Conservation (phyloP, 2,113 vertebrate genomes). For the Corythoichthys intestinalis region DNA sequence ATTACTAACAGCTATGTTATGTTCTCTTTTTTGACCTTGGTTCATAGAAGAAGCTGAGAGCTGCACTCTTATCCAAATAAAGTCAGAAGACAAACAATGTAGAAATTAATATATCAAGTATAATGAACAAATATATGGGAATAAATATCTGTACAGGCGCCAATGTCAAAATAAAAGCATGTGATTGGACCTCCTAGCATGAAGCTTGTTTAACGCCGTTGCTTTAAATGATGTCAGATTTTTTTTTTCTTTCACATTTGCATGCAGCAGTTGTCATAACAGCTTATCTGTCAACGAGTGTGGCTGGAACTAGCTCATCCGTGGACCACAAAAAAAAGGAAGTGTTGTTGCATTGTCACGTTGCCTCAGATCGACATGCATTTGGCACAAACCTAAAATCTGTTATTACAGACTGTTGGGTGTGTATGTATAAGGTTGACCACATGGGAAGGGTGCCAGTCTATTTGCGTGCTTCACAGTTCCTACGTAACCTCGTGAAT, state of each 20-base stretch:
- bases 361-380: slow-evolving; percentile 41
- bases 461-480: slow-evolving; percentile 66
- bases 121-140: too few relatives aligned
- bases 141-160: too few relatives aligned
- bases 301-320: slow-evolving; percentile 20
- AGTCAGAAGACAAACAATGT: too few relatives aligned
- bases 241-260: slow-evolving; percentile 15
- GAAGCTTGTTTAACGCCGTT: too few relatives aligned
- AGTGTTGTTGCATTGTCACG: slow-evolving; percentile 20
- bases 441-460: slow-evolving; percentile 56
- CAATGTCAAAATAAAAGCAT: too few relatives aligned
- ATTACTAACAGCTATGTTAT: too few relatives aligned
- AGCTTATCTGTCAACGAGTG: slow-evolving; percentile 32
- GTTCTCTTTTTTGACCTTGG: too few relatives aligned
- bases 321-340: neutral
- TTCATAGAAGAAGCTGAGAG: too few relatives aligned
- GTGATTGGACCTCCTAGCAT: too few relatives aligned
- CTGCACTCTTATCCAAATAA: too few relatives aligned
- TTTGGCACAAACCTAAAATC: slow-evolving; percentile 34
- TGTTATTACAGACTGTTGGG: slow-evolving; percentile 35
- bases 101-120: too few relatives aligned
- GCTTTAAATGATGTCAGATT: slow-evolving; percentile 8
- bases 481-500: slow-evolving; percentile 53
- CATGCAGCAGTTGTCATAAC: slow-evolving; percentile 17
- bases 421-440: slow-evolving; percentile 56